phyloP scores from a whole-genome alignment of 2,888 invertebrate species.

The Polydrusus cervinus region DNA sequence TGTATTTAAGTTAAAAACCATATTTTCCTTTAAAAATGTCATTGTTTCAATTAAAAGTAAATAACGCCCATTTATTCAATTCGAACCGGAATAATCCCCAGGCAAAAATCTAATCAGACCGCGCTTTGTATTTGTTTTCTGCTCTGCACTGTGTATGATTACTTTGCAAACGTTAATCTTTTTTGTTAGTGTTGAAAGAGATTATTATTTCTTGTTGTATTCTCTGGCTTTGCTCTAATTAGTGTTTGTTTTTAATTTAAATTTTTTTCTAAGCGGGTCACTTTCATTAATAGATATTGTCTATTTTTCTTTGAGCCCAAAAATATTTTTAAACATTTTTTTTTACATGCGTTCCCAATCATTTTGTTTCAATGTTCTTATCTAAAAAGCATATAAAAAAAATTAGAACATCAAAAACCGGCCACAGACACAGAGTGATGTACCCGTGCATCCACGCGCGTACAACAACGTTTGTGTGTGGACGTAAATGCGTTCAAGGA shows the following conservation, averaged over 20 bases:
- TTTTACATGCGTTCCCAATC: no score
- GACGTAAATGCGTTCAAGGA: no score
- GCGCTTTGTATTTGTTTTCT: slow-evolving; percentile 19
- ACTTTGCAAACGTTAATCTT: slow-evolving; percentile 12
- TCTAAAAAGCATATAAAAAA: no score
- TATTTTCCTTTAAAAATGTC: background rate
- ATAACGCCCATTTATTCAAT: background rate
- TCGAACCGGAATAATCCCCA: slow-evolving; percentile 7
- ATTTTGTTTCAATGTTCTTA: no score
- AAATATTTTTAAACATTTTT: no score
- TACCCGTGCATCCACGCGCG: no score
- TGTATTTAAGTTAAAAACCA: background rate
- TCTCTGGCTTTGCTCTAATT: background rate
- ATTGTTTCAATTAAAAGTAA: background rate
- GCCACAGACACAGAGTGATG: no score
- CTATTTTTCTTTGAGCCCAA: no score
- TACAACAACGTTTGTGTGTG: no score
- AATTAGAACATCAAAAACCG: no score
- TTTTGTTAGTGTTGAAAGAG: slow-evolving; percentile 13
- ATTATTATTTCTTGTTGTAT: slow-evolving; percentile 6
- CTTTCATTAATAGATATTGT: no score
- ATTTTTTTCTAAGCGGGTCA: background rate
- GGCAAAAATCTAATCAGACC: slow-evolving; percentile 6
- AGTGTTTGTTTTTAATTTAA: background rate
- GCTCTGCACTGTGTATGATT: slow-evolving; percentile 1